Percentiles rank a stretch among this genome's conserved stretches.
These are phyloP conservation scores for Poecilobothrus nobilitatus DNA, from an alignment of 2,888 invertebrate genomes.

Conservation along the genomic window DNA sequence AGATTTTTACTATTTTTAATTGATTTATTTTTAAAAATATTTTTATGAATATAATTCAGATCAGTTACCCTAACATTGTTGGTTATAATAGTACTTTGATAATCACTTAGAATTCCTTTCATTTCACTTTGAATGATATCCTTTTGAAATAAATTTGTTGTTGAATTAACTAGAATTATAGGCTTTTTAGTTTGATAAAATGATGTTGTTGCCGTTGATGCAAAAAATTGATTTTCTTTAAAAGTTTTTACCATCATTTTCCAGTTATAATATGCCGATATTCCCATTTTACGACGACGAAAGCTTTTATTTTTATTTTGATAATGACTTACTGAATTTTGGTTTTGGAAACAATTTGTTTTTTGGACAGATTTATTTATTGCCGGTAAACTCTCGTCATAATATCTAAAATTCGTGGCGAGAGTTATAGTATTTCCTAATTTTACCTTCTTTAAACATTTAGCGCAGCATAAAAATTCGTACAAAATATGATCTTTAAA, in stretches of 20 bases:
- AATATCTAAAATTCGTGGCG: constrained; percentile 22
- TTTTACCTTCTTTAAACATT: constrained; percentile 38
- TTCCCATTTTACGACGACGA: not conserved
- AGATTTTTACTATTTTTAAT: not conserved
- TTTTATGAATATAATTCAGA: not conserved
- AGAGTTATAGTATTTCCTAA: no score
- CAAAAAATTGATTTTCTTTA: not conserved
- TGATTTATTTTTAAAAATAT: not conserved
- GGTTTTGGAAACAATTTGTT: not conserved
- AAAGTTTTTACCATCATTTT: not conserved
- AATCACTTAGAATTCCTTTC: constrained; percentile 1
- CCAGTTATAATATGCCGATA: not conserved
- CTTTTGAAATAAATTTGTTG: constrained; percentile 24
- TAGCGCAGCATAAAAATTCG: constrained; percentile 44
- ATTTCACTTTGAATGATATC: not conserved
- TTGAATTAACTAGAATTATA: constrained; percentile 33
- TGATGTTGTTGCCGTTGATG: not conserved
- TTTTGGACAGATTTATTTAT: not conserved
- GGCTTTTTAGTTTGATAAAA: constrained; percentile 8
- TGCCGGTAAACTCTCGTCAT: constrained; percentile 23
- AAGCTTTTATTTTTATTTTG: constrained; percentile 8
- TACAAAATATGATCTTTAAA: constrained; percentile 36
- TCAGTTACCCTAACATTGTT: no score
- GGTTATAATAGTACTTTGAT: not conserved
- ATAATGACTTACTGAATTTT: not conserved